Evolutionary conservation across 2,113 vertebrate genomes (phyloP).

Genomic region (Grantiella picta): DNA sequence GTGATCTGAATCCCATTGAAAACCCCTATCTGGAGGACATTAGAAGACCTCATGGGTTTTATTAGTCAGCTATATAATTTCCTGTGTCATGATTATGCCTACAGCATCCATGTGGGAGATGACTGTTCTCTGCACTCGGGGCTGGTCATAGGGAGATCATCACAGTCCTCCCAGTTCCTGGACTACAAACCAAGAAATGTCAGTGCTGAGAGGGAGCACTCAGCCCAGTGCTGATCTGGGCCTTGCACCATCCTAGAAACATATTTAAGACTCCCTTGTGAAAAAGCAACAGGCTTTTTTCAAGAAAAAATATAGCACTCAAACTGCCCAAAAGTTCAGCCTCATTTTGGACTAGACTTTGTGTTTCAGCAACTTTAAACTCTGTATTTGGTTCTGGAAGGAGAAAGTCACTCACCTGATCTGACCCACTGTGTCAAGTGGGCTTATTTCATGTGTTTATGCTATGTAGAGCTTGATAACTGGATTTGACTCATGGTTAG

Average conservation of each 20-base stretch:
- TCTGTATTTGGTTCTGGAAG: background rate
- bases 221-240: background rate
- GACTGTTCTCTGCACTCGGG: background rate
- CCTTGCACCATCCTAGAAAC: background rate
- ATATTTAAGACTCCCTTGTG: background rate
- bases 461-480: background rate
- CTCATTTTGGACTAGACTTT: background rate
- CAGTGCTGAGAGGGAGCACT: background rate
- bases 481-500: background rate
- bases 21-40: background rate
- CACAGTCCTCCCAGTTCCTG: background rate
- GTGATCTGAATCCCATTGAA: background rate
- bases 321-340: background rate
- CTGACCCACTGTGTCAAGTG: background rate
- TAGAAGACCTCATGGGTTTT: background rate
- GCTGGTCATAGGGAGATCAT: background rate
- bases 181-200: background rate
- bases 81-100: background rate
- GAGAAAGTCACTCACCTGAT: background rate
- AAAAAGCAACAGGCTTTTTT: background rate
- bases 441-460: background rate
- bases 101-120: background rate
- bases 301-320: background rate
- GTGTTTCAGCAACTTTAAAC: background rate
- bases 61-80: background rate